phyloP scores from a whole-genome alignment of 2,888 invertebrate genomes.

The Gari tellinella region DNA sequence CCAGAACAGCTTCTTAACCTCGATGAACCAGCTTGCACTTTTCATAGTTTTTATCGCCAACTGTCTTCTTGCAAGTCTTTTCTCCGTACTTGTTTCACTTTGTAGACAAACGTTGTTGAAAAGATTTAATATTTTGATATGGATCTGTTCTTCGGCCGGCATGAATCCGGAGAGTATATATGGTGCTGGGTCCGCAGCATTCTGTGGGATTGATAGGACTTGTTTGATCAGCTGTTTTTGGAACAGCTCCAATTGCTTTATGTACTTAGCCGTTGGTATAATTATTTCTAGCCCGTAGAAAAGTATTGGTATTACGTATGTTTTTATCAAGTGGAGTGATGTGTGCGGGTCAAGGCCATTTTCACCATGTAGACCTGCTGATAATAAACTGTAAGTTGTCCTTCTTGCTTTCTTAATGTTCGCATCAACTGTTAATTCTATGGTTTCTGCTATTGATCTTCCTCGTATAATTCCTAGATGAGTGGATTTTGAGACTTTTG shows the following conservation, averaged over 20 bases:
- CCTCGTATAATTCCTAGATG: constrained; percentile 6
- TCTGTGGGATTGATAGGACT: constrained; percentile 21
- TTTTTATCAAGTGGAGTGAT: constrained; percentile 9
- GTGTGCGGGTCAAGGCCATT: constrained; percentile 21
- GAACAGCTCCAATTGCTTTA: constrained; percentile 17
- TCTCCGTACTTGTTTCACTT: constrained; percentile 8
- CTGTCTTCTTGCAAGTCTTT: constrained; percentile 9
- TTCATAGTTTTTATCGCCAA: neutral
- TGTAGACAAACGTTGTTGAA: constrained; percentile 31
- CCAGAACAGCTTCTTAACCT: constrained; percentile 1
- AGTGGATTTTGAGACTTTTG: neutral
- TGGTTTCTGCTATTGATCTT: neutral
- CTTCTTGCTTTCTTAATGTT: constrained; percentile 7
- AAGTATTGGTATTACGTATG: constrained; percentile 17
- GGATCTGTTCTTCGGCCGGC: constrained; percentile 28
- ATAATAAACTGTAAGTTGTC: neutral
- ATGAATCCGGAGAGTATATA: constrained; percentile 27
- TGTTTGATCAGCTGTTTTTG: constrained; percentile 22
- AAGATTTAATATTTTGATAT: constrained; percentile 17
- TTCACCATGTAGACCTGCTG: neutral
- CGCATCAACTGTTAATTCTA: neutral
- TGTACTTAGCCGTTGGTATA: neutral
- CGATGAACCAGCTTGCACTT: constrained; percentile 25
- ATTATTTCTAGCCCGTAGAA: constrained; percentile 32
- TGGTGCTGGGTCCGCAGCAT: constrained; percentile 19